A percentile compares a stretch with the other conserved stretches of the same genome.
Conservation (phyloP, 2,797 vertebrate species). For the Sylvia borin region DNA sequence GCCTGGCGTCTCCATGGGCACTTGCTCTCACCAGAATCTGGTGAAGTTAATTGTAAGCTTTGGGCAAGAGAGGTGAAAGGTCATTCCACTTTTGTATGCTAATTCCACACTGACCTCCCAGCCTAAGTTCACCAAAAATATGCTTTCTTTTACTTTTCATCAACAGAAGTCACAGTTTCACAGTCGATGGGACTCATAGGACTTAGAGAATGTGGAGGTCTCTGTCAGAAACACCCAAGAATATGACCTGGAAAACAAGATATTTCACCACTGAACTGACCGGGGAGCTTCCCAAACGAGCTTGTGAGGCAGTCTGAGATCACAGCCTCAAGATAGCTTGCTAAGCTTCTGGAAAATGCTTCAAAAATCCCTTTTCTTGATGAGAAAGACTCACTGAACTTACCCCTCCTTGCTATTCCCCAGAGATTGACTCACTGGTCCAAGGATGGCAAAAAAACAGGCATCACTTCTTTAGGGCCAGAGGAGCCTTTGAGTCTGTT, state of each 20-base stretch:
- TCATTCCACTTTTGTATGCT: rapidly evolving
- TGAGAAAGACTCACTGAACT: not conserved
- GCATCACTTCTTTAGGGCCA: not conserved
- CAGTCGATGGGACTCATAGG: not conserved
- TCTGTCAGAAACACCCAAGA: not conserved
- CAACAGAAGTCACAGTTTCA: not conserved
- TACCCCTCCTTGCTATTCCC: not conserved
- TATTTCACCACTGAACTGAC: not conserved
- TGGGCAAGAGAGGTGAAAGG: not conserved
- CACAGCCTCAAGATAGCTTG: not conserved
- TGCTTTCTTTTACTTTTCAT: not conserved
- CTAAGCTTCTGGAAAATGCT: not conserved
- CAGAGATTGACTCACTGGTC: not conserved
- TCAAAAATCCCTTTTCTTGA: not conserved
- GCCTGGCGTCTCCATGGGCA: not conserved
- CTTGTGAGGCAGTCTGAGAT: not conserved
- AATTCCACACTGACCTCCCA: not conserved
- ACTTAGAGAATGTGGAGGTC: not conserved
- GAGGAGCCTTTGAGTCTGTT: not conserved
- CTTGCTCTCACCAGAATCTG: not conserved
- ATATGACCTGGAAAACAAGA: not conserved
- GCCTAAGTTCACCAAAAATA: not conserved
- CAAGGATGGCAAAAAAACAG: not conserved
- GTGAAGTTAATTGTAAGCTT: not conserved
- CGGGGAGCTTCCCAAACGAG: rapidly evolving